Conservation (phyloP, 1,140 invertebrate species). For the Grapholita molesta region DNA sequence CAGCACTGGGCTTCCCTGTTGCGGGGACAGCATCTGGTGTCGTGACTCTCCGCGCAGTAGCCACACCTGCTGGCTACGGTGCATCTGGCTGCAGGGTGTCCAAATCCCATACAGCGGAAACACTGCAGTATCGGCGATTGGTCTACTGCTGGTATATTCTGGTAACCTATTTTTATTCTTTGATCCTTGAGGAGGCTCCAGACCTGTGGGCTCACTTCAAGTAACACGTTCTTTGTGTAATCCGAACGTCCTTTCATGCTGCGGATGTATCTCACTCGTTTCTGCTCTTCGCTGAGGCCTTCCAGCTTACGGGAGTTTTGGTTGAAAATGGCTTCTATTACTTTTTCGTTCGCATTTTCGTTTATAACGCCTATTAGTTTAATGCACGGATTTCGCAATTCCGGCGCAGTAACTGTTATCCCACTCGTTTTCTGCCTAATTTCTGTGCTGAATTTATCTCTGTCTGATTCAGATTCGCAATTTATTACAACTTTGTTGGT, state of each 20-base stretch:
- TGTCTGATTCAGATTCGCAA: background rate
- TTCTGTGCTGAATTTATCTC: background rate
- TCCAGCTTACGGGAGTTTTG: background rate
- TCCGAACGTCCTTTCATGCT: background rate
- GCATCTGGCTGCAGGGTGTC: too few relatives aligned
- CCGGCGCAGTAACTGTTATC: background rate
- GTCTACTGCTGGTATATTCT: background rate
- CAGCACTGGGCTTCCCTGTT: background rate
- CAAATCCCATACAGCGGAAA: too few relatives aligned
- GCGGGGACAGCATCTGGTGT: background rate
- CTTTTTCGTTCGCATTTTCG: background rate
- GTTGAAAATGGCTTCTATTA: background rate
- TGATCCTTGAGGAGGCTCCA: background rate
- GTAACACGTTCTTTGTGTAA: background rate
- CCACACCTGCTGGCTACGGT: too few relatives aligned
- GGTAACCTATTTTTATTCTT: constrained; percentile 5
- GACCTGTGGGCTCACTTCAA: background rate
- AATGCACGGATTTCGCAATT: background rate
- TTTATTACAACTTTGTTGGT: background rate
- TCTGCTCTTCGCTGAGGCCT: background rate
- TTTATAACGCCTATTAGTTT: background rate
- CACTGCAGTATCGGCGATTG: too few relatives aligned
- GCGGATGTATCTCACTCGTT: background rate
- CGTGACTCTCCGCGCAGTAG: too few relatives aligned
- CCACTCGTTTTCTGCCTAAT: background rate